phyloP scores from a whole-genome alignment of 92 coral and sea anemone species.

The Phenganax subtilis region DNA sequence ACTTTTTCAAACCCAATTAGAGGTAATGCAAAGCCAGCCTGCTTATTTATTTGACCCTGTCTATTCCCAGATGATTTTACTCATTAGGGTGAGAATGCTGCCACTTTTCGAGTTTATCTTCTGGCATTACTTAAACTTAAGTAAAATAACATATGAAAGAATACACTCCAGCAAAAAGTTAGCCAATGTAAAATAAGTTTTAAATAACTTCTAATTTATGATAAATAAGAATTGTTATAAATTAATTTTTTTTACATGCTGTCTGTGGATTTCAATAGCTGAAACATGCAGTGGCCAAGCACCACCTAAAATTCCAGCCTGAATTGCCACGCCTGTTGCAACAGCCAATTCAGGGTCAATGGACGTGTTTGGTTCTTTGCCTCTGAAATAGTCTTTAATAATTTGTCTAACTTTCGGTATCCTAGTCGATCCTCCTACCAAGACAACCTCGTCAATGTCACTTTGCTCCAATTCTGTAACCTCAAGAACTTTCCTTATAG shows the following conservation, averaged over 20 bases:
- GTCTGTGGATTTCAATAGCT: conserved; percentile 77
- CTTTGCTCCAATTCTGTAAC: conserved; percentile 70
- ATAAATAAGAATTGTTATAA: neutral
- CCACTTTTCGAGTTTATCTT: no score
- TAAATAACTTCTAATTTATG: no score
- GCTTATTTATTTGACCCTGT: no score
- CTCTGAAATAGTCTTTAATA: conserved; percentile 76
- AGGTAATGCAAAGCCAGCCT: no score
- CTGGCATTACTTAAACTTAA: no score
- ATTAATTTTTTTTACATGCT: conserved; percentile 67
- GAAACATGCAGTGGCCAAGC: conserved; percentile 99
- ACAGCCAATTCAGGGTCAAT: conserved; percentile 98
- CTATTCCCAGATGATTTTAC: no score
- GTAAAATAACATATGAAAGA: no score
- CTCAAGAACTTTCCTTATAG: conserved; percentile 69
- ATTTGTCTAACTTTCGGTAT: conserved; percentile 76
- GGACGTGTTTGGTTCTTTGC: conserved; percentile 85
- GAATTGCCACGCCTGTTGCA: conserved; percentile 94
- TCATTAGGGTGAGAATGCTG: no score
- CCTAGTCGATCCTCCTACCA: conserved; percentile 95
- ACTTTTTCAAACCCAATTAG: no score
- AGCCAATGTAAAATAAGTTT: no score
- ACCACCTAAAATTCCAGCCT: conserved; percentile 96
- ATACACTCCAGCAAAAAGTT: no score
- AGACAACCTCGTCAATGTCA: conserved; percentile 79